A percentile compares a stretch with the other conserved stretches of the same genome.
Evolutionary conservation across 2,888 invertebrate genomes (phyloP).

Genomic region (Sepiola atlantica): DNA sequence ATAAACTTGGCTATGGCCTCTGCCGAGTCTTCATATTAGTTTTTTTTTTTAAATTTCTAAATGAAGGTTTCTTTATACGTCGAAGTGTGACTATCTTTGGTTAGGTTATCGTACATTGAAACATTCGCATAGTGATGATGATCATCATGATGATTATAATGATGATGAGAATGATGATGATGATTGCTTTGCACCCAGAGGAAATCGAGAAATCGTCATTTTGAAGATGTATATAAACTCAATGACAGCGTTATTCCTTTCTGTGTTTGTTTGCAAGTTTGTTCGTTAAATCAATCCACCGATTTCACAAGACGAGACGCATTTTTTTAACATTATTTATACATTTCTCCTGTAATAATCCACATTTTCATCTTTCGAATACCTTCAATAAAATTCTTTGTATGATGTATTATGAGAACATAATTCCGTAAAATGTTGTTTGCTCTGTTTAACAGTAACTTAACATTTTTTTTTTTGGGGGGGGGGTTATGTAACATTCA

Average conservation of each 20-base stretch:
- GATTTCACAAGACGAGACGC: not conserved
- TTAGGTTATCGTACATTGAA: not conserved
- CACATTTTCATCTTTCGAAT: not conserved
- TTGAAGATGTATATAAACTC: not conserved
- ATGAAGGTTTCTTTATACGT: not conserved
- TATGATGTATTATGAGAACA: too few species aligned
- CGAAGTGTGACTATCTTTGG: not conserved
- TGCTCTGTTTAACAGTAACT: too few species aligned
- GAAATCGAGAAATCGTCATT: not conserved
- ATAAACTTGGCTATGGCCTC: not conserved
- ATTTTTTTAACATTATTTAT: not conserved
- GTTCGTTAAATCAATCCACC: not conserved
- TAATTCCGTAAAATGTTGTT: too few species aligned
- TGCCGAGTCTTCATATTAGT: not conserved
- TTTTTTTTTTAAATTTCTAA: not conserved
- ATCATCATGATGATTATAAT: not conserved
- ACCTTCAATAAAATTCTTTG: not conserved
- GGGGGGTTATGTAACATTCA: too few species aligned
- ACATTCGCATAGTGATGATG: not conserved
- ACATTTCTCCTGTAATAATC: not conserved
- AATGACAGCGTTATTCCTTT: conserved; percentile 10
- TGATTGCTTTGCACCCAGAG: not conserved
- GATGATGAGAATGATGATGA: not conserved
- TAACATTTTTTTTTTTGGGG: too few species aligned
- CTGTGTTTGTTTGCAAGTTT: conserved; percentile 19